These are phyloP conservation scores for Tolypeutes matacus DNA, from an alignment of 2,797 vertebrate species.

Conservation along the genomic window DNA sequence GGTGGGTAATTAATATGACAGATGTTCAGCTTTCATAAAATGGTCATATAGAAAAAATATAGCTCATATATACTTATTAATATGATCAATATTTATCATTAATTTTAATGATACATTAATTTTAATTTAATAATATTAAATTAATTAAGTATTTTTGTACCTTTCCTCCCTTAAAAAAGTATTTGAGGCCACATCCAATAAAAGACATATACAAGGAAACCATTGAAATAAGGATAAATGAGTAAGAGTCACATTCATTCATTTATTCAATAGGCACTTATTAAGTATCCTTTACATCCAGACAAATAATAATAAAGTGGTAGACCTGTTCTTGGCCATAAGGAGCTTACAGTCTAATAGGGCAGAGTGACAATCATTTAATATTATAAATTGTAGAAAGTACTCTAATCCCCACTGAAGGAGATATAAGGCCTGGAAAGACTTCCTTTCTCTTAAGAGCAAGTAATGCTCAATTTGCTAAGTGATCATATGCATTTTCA, in stretches of 20 bases:
- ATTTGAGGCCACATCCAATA: not conserved
- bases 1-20: constrained; percentile 3
- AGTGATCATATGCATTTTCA: not conserved
- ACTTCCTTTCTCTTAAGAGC: not conserved
- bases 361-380: not conserved
- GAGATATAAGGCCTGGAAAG: not conserved
- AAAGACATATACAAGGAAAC: constrained; percentile 3
- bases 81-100: constrained; percentile 39
- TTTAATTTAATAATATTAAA: constrained; percentile 47
- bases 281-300: not conserved
- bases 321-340: not conserved
- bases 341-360: not conserved
- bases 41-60: not conserved
- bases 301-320: not conserved
- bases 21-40: constrained; percentile 47
- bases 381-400: not conserved
- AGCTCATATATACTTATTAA: not conserved
- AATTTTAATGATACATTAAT: constrained; percentile 31
- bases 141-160: not conserved
- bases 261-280: not conserved
- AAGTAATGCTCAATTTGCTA: not conserved
- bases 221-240: constrained; percentile 28
- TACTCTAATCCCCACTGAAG: not conserved
- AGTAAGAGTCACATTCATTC: not conserved
- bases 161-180: not conserved